Conservation (phyloP, 2,888 invertebrate species). For the Adelphocoris suturalis region DNA sequence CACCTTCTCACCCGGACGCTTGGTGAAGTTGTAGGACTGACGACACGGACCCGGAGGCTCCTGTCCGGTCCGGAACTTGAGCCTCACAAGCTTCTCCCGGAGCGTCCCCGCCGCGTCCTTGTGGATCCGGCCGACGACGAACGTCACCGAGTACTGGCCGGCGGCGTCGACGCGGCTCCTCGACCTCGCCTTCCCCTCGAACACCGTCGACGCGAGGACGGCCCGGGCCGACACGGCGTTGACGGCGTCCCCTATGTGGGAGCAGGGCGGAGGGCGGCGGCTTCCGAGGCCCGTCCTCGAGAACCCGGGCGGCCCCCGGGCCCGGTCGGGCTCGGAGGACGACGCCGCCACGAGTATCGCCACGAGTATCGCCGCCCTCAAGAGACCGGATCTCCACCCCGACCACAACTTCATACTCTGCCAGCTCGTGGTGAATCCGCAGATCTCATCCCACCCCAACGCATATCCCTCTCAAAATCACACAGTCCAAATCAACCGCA, state of each 20-base stretch:
- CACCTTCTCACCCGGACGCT: conserved; percentile 79
- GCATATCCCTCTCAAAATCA: conserved; percentile 14
- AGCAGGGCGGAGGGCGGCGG: conserved; percentile 75
- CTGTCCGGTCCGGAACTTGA: conserved; percentile 80
- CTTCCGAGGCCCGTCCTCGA: conserved; percentile 68
- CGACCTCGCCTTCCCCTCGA: conserved; percentile 84
- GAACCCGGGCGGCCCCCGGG: conserved; percentile 68
- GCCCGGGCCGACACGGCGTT: conserved; percentile 84
- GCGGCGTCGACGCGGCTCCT: conserved; percentile 81
- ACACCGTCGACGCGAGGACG: conserved; percentile 84
- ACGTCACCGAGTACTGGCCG: conserved; percentile 83
- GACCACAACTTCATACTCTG: conserved; percentile 64
- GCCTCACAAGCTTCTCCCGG: conserved; percentile 78
- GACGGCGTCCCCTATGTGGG: conserved; percentile 76
- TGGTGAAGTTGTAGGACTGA: conserved; percentile 76
- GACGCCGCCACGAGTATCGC: conserved; percentile 39
- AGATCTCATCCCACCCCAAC: conserved; percentile 57
- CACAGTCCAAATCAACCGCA: background rate
- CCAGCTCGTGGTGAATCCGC: conserved; percentile 57
- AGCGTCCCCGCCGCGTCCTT: conserved; percentile 80
- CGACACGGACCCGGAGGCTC: conserved; percentile 75
- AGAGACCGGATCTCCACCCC: conserved; percentile 58
- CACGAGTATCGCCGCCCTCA: conserved; percentile 55
- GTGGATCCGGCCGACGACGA: conserved; percentile 83
- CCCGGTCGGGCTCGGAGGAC: conserved; percentile 16